Conservation (phyloP, 2,113 vertebrate genomes). For the Ceyx margarethae region DNA sequence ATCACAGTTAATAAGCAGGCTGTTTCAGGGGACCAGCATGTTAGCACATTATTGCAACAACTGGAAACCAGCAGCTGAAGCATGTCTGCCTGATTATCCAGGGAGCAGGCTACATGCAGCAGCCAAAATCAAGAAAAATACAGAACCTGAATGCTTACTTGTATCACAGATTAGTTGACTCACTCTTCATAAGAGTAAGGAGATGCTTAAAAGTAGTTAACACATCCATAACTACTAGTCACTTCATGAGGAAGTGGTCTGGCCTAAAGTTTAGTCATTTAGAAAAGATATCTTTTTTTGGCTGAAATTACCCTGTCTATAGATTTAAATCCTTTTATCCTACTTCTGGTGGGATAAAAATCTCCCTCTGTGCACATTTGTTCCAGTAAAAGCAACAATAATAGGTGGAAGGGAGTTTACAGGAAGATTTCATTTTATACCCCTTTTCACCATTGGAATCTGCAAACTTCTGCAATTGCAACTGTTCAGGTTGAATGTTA, state of each 20-base stretch:
- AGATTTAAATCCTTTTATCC: background rate
- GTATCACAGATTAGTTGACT: background rate
- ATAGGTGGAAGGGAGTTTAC: background rate
- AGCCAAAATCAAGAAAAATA: background rate
- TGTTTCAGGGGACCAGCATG: slow-evolving; percentile 22
- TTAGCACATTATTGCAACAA: slow-evolving; percentile 35
- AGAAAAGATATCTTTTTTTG: background rate
- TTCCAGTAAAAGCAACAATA: background rate
- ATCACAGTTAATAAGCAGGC: slow-evolving; percentile 30
- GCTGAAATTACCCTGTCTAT: background rate
- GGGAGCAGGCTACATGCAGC: background rate
- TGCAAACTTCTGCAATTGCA: background rate
- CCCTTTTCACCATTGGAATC: background rate
- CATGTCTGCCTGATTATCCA: slow-evolving; percentile 3
- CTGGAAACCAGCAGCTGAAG: slow-evolving; percentile 31
- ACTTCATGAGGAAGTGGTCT: background rate
- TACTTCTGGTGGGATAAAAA: background rate
- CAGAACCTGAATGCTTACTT: background rate
- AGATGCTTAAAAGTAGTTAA: background rate
- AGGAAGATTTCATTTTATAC: background rate
- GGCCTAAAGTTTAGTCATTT: background rate
- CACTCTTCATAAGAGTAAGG: background rate
- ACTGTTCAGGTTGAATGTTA: slow-evolving; percentile 9
- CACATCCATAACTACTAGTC: background rate
- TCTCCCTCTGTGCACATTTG: background rate